Base-by-base conservation (phyloP, 2,888 invertebrate genomes). In the Ctena decussata region DNA sequence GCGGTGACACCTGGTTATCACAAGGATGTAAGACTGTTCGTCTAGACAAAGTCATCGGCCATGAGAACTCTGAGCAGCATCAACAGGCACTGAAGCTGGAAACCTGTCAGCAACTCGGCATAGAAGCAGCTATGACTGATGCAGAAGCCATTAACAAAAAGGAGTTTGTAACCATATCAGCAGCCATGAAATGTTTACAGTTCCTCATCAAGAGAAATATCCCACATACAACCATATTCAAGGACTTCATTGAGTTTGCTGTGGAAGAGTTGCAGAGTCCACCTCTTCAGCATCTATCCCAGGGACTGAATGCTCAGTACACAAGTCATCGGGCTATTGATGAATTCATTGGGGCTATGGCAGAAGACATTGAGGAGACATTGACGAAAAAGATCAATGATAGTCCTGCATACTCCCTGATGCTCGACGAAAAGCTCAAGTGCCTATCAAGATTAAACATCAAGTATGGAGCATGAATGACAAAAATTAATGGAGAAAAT, bases 1-100 rank as follows among this genome's bases (percentile, higher is more conserved):
- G 76, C 5, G 70, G 57, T 76, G 57, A 21, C 0, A 71, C 57
- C 0, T 81, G 81, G 81, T 76, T 24, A 32, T 44, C 49, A n/a
- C 71, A 41, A 57, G 81, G 81, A 0, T 81, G 81, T 60, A 70
- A 15, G 11, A 81, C 81, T 12, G 30, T 76, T 1, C 49, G 81
- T 12, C 49, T 27, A 11, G 81, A 76, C 39, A 81, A 76, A 35
- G 76, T 76, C 8, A 12, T 32, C n/a, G 71, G 53, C 6, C 81
- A 76, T 71, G 76, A 81, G 41, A 53, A 18, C 0, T 81, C 81
- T n/a, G 76, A 81, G 41, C 76, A 76, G 76, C 81, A 81, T 27
- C 49, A 60, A 35, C 30, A 53, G n/a, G 49, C 76, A 2, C 24
- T 77, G 5, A 35, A 72, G 21, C 30, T 82, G 27, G 82, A 82